Conservation (phyloP, 2,797 vertebrate species). For the Fistularia tabacaria region DNA sequence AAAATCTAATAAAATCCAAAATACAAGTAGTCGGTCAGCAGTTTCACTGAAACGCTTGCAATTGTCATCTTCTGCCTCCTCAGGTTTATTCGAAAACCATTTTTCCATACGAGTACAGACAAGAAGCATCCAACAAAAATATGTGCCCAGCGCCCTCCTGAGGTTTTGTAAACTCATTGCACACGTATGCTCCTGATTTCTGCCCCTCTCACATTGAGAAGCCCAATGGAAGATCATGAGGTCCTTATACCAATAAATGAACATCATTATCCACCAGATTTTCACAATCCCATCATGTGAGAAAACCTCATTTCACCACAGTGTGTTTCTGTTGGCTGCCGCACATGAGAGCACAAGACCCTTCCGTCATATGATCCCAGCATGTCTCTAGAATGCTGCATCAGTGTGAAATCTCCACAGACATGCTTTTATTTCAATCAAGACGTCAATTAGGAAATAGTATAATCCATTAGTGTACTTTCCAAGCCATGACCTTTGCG, state of each 20-base stretch:
- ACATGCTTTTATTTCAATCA: background rate
- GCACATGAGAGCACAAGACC: constrained; percentile 51
- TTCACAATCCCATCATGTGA: constrained; percentile 30
- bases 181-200: background rate
- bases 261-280: constrained; percentile 9
- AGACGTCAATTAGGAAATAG: too few species aligned
- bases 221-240: too few species aligned
- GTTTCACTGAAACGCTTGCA: too few species aligned
- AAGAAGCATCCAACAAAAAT: background rate
- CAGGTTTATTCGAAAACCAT: too few species aligned
- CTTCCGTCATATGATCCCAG: constrained; percentile 21
- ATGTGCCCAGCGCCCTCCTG: constrained; percentile 22
- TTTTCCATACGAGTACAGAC: too few species aligned
- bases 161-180: constrained; percentile 28
- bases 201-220: background rate
- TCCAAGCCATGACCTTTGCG: too few species aligned
- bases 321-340: background rate
- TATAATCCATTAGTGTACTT: too few species aligned
- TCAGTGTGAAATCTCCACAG: background rate
- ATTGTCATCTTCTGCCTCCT: too few species aligned
- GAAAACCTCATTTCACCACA: background rate
- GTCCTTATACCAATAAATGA: constrained; percentile 10
- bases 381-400: background rate
- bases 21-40: too few species aligned
- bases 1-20: too few species aligned